These are phyloP conservation scores for Triplophysa rosa DNA, from an alignment of 2,113 vertebrate genomes.

Conservation along the genomic window DNA sequence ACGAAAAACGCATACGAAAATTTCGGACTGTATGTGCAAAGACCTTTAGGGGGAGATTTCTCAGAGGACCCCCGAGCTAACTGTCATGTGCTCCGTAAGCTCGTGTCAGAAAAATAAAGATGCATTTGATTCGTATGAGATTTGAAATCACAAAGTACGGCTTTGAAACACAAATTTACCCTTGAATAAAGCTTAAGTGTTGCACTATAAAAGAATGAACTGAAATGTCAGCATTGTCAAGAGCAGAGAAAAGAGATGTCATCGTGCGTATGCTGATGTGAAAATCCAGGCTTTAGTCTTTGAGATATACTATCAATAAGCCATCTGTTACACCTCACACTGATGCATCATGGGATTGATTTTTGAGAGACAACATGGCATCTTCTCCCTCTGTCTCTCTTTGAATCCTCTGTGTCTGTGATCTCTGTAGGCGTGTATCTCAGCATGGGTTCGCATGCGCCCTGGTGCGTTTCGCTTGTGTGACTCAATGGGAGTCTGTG, in stretches of 20 bases:
- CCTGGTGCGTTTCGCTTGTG: conserved; percentile 35
- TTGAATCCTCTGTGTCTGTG: conserved; percentile 39
- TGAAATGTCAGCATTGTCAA: conserved; percentile 3
- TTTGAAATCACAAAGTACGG: background rate
- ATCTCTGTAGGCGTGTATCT: conserved; percentile 49
- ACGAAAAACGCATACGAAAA: too few species aligned
- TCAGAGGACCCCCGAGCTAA: too few species aligned
- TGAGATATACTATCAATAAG: conserved; percentile 43
- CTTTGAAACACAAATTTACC: background rate
- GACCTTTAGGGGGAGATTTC: too few species aligned
- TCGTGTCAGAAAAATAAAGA: too few species aligned
- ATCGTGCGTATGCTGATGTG: background rate
- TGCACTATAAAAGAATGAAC: conserved; percentile 2
- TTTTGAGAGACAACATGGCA: conserved; percentile 25
- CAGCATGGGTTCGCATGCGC: conserved; percentile 49
- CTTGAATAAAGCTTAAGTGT: background rate
- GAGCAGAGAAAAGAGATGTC: background rate
- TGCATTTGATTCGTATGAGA: too few species aligned
- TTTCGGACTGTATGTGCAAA: too few species aligned
- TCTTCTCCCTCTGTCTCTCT: background rate
- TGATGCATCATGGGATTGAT: conserved; percentile 21
- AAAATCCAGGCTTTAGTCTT: conserved; percentile 21
- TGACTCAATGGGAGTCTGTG: conserved; percentile 12
- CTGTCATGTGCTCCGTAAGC: too few species aligned
- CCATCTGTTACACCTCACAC: conserved; percentile 38